phyloP scores from a whole-genome alignment of 2,888 invertebrate genomes.

The Koerneria pararmatus region DNA sequence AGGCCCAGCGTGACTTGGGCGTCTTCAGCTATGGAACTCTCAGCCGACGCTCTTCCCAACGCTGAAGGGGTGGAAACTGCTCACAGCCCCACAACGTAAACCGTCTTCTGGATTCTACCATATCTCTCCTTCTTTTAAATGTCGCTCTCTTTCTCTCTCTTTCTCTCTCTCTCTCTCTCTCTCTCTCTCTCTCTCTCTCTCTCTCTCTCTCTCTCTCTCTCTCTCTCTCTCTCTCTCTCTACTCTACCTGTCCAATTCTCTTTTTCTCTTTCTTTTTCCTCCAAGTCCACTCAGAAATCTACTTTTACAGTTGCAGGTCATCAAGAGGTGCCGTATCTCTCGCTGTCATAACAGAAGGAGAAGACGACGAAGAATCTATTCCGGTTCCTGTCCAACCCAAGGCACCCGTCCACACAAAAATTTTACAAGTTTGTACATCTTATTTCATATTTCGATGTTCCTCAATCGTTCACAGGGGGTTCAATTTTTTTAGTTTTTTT shows the following conservation, averaged over 20 bases:
- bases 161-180: slow-evolving; percentile 2
- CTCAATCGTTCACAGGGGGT: too few species aligned
- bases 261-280: slow-evolving; percentile 23
- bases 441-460: too few species aligned
- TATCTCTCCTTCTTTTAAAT: background rate
- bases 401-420: too few species aligned
- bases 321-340: too few species aligned
- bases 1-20: too few species aligned
- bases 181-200: slow-evolving; percentile 6
- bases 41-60: too few species aligned
- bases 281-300: slow-evolving; percentile 4
- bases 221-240: slow-evolving; percentile 4
- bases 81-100: too few species aligned
- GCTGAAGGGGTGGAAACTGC: too few species aligned
- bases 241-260: slow-evolving; percentile 22
- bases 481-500: too few species aligned
- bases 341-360: background rate
- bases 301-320: slow-evolving; percentile 14
- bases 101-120: background rate
- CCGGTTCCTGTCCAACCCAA: too few species aligned
- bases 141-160: background rate
- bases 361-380: slow-evolving; percentile 18
- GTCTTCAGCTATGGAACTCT: too few species aligned
- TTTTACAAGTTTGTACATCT: too few species aligned
- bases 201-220: slow-evolving; percentile 11